Base-by-base conservation (phyloP, 2,113 vertebrate species). In the Hipposideros armiger region DNA sequence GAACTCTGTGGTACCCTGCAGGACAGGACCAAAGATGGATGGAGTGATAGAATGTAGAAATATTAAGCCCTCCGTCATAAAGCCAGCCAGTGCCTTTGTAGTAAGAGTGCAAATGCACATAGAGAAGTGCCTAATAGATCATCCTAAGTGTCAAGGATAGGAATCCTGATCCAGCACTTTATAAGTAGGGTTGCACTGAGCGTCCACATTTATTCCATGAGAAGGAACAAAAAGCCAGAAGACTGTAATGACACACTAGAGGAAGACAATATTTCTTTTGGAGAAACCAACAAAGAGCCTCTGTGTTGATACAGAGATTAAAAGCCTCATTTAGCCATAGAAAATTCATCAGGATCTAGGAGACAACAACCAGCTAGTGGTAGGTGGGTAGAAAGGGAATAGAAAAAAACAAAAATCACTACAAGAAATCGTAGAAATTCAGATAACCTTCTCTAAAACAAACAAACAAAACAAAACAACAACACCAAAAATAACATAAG, bases 141-240 rank as follows among this genome's bases (percentile, higher is more conserved):
- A 99, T 3, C 99, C 99, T 0, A 98, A 98, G 67, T 99, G 99
- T 42, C 98, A 99, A 98, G 99, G 99, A 85, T 97, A 99, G 96
- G 99, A 99, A 97, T 99, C 99, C 1, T 97, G 98, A 99, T 99
- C 90, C 98, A 98, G 62, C 99, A 99, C 91, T 99, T 99, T 54
- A 98, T 99, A 77, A 98, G 98, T 45, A 98, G 99, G 97, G 99
- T 36, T 97, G 99, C 69, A 98, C 99, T n/a, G 98, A 99, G 88
- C 58, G 90, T 45, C 90, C 97, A 73, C 50, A 85, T 40, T 78
- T 77, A 64, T 74, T 90, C 40, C 84, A 95, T 56, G 88, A 93
- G 13, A 90, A 95, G 84, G 83, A 95, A 80, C 52, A n/a, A 90
- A 93, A 94, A 92, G 76, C 4, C 60, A 98, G 97, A 92, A 95